Evolutionary conservation across 2,888 invertebrate species (phyloP), one percentile per base, ranked within the genome.

Genomic region (Euplagia quadripunctaria): DNA sequence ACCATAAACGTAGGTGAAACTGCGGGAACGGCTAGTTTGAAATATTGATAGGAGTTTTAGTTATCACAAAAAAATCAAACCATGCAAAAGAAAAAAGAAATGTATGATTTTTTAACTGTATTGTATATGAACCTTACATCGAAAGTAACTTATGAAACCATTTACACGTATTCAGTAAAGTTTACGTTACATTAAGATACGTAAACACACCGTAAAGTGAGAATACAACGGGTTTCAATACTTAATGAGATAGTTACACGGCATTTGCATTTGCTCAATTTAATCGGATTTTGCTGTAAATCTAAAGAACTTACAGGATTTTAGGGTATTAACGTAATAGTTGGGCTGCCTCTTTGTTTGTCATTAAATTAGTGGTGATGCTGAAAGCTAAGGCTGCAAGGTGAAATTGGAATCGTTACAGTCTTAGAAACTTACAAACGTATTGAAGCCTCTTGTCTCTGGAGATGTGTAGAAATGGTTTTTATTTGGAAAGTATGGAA

Each of bases 221-320:
- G 49, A 31, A 49, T 69, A 46, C 20, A 63, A 31, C 11, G 61
- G 17, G 17, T 55, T 52, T n/a, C 41, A 52, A 70, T 70, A 64
- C 52, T 64, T 64, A 43, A 64, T 64, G 52, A 43, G 51, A 64
- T 52, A 20, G 70, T 42, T 52, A 42, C 52, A 20, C 52, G 55
- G 43, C 17, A 43, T n/a, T 70, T 64, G 14, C 64, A 52, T 43
- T 64, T 43, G 70, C 64, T n/a, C 64, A 52, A 64, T 64, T 55
- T 64, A 70, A 64, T 70, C 70, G 64, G 64, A 16, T 20, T 64
- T 70, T 17, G n/a, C 42, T 52, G 52, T 64, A 70, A 70, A 70
- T 70, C 55, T 70, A 41, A n/a, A 42, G 20, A 70, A 42, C 52
- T 52, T 64, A 70, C 20, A 64, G 43, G 64, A 42, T 52, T 52